Percentiles rank a stretch among this genome's conserved stretches.
Evolutionary conservation across 1,140 invertebrate species (phyloP).

Genomic region (Piezodorus guildinii): DNA sequence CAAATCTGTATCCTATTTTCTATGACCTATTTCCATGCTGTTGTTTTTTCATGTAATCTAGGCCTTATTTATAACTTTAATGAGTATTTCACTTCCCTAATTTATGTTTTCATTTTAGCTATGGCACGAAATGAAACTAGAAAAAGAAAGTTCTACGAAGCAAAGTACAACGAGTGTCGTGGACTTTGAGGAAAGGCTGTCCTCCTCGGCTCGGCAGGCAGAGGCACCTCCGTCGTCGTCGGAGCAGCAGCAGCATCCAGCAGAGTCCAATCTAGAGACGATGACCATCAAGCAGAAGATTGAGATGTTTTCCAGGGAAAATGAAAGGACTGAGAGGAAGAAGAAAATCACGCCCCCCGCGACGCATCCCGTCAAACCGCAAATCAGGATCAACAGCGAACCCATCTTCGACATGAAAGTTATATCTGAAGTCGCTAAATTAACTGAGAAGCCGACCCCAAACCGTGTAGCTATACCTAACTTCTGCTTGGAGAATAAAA

Average conservation of each 20-base stretch:
- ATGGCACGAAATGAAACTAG: slow-evolving; percentile 49
- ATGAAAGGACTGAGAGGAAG: slow-evolving; percentile 22
- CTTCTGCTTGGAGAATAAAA: neutral
- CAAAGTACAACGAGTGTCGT: slow-evolving; percentile 23
- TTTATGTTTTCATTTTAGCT: slow-evolving; percentile 37
- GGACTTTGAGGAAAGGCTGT: slow-evolving; percentile 24
- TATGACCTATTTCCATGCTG: too few relatives aligned
- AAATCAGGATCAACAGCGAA: slow-evolving; percentile 22
- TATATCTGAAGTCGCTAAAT: slow-evolving; percentile 8
- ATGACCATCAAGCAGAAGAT: slow-evolving; percentile 26
- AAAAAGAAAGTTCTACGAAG: slow-evolving; percentile 29
- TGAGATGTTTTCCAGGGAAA: slow-evolving; percentile 25
- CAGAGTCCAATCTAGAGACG: slow-evolving; percentile 10
- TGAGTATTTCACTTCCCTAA: neutral
- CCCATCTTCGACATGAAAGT: slow-evolving; percentile 19
- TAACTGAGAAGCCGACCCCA: neutral
- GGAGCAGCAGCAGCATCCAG: too few relatives aligned
- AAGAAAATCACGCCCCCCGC: slow-evolving; percentile 8
- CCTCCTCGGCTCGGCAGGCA: slow-evolving; percentile 4
- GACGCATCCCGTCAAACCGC: slow-evolving; percentile 14
- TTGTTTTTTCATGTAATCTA: too few relatives aligned
- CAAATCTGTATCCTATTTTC: too few relatives aligned
- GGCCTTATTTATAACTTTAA: neutral
- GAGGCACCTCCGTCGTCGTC: neutral
- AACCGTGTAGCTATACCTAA: neutral